Evolutionary conservation across 2,113 vertebrate genomes (phyloP).

Genomic region (Bettongia penicillata): DNA sequence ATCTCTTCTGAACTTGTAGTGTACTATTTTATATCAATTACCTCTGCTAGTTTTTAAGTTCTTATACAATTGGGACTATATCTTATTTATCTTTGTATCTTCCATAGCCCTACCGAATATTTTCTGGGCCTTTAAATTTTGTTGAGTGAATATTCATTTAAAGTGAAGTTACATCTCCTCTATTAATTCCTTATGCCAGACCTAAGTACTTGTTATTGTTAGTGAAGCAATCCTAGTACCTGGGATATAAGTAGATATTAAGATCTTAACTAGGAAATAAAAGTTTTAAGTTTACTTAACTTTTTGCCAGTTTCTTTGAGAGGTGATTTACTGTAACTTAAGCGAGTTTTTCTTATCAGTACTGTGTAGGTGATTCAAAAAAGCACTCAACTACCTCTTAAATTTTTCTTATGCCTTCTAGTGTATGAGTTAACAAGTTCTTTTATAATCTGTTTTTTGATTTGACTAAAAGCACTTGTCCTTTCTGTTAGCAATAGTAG

Average conservation of each 20-base stretch:
- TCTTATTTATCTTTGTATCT: not conserved
- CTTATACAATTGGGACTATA: not conserved
- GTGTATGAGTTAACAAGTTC: slow-evolving; percentile 67
- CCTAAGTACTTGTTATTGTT: slow-evolving; percentile 50
- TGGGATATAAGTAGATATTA: slow-evolving; percentile 43
- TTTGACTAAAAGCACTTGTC: slow-evolving; percentile 51
- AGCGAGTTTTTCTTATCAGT: slow-evolving; percentile 9
- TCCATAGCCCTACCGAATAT: not conserved
- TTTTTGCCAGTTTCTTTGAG: slow-evolving; percentile 33
- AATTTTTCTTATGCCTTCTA: slow-evolving; percentile 58
- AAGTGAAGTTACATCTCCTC: not conserved
- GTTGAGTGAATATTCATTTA: not conserved
- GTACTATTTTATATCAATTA: not conserved
- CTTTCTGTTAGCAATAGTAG: slow-evolving; percentile 57
- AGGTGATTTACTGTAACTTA: slow-evolving; percentile 30
- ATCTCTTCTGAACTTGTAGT: not conserved
- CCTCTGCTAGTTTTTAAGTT: not conserved
- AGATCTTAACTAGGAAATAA: slow-evolving; percentile 63
- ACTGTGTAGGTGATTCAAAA: slow-evolving; percentile 37
- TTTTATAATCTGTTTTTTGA: slow-evolving; percentile 42
- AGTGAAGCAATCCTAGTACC: slow-evolving; percentile 56
- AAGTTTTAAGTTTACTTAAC: slow-evolving; percentile 56
- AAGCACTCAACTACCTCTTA: slow-evolving; percentile 30
- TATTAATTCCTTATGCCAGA: slow-evolving; percentile 40
- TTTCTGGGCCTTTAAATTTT: not conserved